Percentiles rank a stretch among this genome's conserved stretches.
Evolutionary conservation across 2,113 vertebrate genomes (phyloP).

Genomic region (Indicator indicator): DNA sequence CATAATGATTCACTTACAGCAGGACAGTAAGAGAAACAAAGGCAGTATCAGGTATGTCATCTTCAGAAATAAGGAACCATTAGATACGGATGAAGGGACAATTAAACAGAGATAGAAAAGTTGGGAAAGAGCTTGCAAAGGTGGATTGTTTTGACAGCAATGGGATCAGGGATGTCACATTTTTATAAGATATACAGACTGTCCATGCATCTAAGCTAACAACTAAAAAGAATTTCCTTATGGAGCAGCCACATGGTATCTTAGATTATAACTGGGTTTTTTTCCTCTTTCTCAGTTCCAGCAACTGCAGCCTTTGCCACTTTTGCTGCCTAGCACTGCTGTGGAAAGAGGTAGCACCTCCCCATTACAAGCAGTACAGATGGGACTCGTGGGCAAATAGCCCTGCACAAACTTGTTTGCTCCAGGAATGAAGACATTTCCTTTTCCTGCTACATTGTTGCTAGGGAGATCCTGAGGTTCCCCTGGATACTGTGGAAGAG

Average conservation of each 20-base stretch:
- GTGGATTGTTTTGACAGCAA: background rate
- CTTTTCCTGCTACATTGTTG: constrained; percentile 27
- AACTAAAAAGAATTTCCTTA: background rate
- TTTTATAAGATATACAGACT: background rate
- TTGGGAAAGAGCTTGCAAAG: background rate
- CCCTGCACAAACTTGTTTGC: background rate
- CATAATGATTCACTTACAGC: background rate
- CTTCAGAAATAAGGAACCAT: background rate
- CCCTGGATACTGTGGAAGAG: constrained; percentile 19
- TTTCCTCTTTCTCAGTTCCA: background rate
- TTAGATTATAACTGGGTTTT: background rate
- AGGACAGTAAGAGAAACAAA: background rate
- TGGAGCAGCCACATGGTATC: accelerated
- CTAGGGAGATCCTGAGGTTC: constrained; percentile 45
- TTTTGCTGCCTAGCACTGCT: background rate
- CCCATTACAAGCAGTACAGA: background rate
- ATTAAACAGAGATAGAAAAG: background rate
- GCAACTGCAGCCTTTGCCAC: background rate
- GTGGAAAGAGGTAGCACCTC: background rate
- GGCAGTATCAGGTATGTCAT: background rate
- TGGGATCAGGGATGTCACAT: background rate
- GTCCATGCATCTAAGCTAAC: background rate
- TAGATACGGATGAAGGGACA: background rate
- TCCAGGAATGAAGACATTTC: background rate
- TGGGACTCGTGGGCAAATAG: background rate